Percentiles rank a stretch among this genome's conserved stretches.
Conservation (phyloP, 2,888 invertebrate genomes). For the Anthophora plumipes region DNA sequence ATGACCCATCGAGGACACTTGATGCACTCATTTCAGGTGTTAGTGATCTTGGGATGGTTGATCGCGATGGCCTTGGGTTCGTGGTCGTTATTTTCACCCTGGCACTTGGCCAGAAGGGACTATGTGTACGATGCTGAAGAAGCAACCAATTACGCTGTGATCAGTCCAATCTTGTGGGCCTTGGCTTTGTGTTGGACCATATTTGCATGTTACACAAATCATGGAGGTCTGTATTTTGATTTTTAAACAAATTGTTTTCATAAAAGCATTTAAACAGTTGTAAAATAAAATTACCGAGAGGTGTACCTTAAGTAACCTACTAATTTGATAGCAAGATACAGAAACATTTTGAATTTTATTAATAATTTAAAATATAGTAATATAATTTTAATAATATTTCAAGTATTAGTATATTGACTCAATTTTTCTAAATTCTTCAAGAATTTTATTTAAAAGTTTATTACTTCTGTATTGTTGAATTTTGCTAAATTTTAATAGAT, state of each 20-base stretch:
- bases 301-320: too few species aligned
- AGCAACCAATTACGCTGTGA: conserved; percentile 88
- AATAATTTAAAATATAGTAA: too few species aligned
- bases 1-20: conserved; percentile 25
- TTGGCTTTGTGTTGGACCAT: conserved; percentile 88
- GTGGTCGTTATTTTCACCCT: conserved; percentile 88
- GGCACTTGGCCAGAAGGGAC: conserved; percentile 86
- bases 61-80: conserved; percentile 84
- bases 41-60: conserved; percentile 86
- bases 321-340: too few species aligned
- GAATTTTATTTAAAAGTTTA: too few species aligned
- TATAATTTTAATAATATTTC: too few species aligned
- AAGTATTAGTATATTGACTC: too few species aligned
- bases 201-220: conserved; percentile 87
- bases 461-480: too few species aligned
- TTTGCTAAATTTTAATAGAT: too few species aligned
- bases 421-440: too few species aligned
- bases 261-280: not conserved
- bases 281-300: not conserved
- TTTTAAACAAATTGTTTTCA: not conserved
- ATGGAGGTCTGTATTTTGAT: conserved; percentile 84
- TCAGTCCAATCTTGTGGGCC: conserved; percentile 88
- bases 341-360: too few species aligned
- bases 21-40: conserved; percentile 82
- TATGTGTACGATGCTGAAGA: conserved; percentile 87